These are phyloP conservation scores for Tamias sibiricus DNA, from an alignment of 2,113 vertebrate genomes.

Conservation along the genomic window DNA sequence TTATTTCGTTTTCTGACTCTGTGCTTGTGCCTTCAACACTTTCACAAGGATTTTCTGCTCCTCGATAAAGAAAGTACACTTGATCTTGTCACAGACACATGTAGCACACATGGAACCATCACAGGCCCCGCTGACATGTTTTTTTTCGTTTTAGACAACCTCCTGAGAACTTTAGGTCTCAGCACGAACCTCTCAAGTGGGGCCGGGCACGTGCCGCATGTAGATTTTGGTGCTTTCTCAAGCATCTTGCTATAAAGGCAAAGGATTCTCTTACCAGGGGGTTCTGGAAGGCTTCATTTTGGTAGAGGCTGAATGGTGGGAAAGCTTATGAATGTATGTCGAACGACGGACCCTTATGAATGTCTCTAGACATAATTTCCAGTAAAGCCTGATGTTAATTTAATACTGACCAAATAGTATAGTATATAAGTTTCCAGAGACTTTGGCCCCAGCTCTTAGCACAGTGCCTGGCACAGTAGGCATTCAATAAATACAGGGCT, in stretches of 20 bases:
- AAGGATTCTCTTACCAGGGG: background rate
- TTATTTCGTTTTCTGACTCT: background rate
- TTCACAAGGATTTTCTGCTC: background rate
- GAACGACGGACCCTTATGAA: rapidly evolving
- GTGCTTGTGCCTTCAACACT: background rate
- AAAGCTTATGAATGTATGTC: no score
- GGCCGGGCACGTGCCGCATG: background rate
- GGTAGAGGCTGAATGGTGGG: no score
- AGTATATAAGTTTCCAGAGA: background rate
- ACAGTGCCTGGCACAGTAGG: background rate
- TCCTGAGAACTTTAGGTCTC: background rate
- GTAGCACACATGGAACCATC: background rate
- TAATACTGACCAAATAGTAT: background rate
- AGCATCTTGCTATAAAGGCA: background rate
- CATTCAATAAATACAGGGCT: background rate
- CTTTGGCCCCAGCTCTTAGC: background rate
- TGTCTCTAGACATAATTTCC: background rate
- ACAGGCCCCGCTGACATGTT: background rate
- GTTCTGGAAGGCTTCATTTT: background rate
- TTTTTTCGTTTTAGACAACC: background rate
- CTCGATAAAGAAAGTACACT: background rate
- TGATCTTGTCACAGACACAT: background rate
- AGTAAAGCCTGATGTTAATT: no score
- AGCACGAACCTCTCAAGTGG: background rate
- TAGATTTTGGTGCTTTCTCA: background rate